A percentile compares a stretch with the other conserved stretches of the same genome.
Evolutionary conservation across 2,797 vertebrate genomes (phyloP).

Genomic region (Enteromius thamalakanensis): DNA sequence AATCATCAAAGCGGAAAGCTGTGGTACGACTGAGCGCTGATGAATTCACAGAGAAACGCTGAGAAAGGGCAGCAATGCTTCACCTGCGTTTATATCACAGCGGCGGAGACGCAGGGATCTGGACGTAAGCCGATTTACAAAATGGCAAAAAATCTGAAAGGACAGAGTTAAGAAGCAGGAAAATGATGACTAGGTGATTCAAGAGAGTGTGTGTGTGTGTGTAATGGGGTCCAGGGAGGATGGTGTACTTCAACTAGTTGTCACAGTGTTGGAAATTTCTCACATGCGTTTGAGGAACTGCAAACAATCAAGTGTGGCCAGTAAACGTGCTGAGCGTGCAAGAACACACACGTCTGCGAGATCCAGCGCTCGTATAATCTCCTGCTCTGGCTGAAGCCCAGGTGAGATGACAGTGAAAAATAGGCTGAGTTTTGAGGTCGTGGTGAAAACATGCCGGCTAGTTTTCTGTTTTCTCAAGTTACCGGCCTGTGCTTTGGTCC

Average conservation of each 20-base stretch:
- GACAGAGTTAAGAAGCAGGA: slow-evolving; percentile 7
- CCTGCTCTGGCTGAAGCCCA: slow-evolving; percentile 4
- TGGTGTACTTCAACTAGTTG: background rate
- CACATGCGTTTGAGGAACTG: slow-evolving; percentile 35
- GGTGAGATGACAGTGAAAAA: slow-evolving; percentile 17
- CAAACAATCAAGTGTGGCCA: slow-evolving; percentile 41
- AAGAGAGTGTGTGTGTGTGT: background rate
- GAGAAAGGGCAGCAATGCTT: slow-evolving; percentile 8
- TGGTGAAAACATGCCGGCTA: background rate
- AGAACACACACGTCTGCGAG: background rate
- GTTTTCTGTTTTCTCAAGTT: background rate
- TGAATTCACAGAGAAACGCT: slow-evolving; percentile 4
- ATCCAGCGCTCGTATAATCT: slow-evolving; percentile 20
- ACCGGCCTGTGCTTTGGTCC: background rate
- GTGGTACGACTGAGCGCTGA: background rate
- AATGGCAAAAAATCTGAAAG: background rate
- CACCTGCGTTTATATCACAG: background rate
- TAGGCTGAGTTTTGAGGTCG: background rate
- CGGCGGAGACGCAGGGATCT: background rate
- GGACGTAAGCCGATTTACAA: slow-evolving; percentile 14
- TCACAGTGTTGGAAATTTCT: slow-evolving; percentile 34
- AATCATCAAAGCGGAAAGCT: slow-evolving; percentile 16
- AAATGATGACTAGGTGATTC: slow-evolving; percentile 9
- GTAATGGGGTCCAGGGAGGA: slow-evolving; percentile 27
- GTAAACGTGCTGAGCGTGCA: slow-evolving; percentile 45